These are phyloP conservation scores for Aphidius ervi DNA, from an alignment of 1,140 invertebrate genomes.

Conservation along the genomic window DNA sequence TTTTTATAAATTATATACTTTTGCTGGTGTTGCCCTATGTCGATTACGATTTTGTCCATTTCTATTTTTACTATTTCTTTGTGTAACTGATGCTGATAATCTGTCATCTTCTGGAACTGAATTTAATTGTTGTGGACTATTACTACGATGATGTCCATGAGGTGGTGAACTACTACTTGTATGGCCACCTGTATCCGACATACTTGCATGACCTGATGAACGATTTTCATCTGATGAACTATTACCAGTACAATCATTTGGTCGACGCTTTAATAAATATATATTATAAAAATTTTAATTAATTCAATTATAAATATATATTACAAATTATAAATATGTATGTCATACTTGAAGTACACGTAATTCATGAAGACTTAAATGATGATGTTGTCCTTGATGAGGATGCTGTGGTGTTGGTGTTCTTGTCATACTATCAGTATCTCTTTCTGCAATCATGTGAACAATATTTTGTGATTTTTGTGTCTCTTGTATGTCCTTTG, in stretches of 20 bases:
- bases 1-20: constrained; percentile 46
- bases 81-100: constrained; percentile 62
- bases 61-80: constrained; percentile 58
- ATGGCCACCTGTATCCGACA: constrained; percentile 77
- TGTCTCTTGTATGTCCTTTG: constrained; percentile 45
- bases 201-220: constrained; percentile 85
- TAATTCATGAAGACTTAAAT: constrained; percentile 63
- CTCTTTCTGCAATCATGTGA: constrained; percentile 58
- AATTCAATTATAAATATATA: background rate
- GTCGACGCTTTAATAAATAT: constrained; percentile 58
- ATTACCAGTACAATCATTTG: constrained; percentile 67
- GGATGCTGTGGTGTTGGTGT: constrained; percentile 51
- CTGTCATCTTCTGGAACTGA: constrained; percentile 68
- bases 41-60: constrained; percentile 58
- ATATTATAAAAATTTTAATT: constrained; percentile 20
- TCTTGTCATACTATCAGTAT: constrained; percentile 52
- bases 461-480: constrained; percentile 51
- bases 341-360: constrained; percentile 60
- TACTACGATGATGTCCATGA: constrained; percentile 53
- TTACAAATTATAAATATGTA: background rate
- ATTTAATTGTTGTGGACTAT: constrained; percentile 57
- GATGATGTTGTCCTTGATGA: constrained; percentile 51
- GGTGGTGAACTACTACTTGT: constrained; percentile 64
- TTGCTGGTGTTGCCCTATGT: constrained; percentile 64
- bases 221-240: constrained; percentile 85